Conservation (phyloP, 1,140 invertebrate species). For the Choristoneura fumiferana region DNA sequence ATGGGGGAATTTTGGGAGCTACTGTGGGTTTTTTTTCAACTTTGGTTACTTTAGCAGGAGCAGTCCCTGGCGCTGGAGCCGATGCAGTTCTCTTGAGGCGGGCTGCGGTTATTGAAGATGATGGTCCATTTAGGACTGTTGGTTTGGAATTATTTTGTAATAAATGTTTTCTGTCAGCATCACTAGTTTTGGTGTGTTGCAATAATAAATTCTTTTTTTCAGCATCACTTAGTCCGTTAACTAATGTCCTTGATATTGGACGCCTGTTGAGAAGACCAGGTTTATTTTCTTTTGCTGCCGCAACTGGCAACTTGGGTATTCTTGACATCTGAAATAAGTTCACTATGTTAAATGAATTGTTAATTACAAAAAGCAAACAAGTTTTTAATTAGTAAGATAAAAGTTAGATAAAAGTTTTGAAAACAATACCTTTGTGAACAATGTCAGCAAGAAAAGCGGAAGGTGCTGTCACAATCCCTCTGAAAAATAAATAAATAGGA, state of each 20-base stretch:
- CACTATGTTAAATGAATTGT: no score
- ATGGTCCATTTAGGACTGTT: constrained; percentile 29
- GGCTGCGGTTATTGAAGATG: constrained; percentile 43
- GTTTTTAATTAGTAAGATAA: no score
- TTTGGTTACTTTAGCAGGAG: constrained; percentile 48
- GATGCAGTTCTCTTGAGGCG: constrained; percentile 60
- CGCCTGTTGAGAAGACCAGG: constrained; percentile 44
- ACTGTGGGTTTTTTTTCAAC: constrained; percentile 55
- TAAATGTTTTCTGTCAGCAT: constrained; percentile 61
- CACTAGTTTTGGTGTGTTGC: constrained; percentile 68
- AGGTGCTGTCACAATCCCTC: no score
- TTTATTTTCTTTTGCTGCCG: constrained; percentile 58
- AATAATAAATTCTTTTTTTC: constrained; percentile 61
- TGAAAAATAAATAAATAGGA: no score
- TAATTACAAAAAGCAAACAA: no score
- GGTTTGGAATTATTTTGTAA: constrained; percentile 50
- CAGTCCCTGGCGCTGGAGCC: constrained; percentile 38
- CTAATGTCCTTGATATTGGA: constrained; percentile 46
- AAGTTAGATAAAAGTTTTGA: no score
- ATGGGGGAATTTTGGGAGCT: constrained; percentile 77
- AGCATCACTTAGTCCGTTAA: constrained; percentile 55
- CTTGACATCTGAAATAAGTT: constrained; percentile 70
- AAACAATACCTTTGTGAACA: no score
- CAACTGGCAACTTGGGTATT: constrained; percentile 59
- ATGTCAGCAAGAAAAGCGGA: no score